Evolutionary conservation across 2,888 invertebrate genomes (phyloP), one percentile per base, ranked within the genome.

Genomic region (Drosophila limbata): DNA sequence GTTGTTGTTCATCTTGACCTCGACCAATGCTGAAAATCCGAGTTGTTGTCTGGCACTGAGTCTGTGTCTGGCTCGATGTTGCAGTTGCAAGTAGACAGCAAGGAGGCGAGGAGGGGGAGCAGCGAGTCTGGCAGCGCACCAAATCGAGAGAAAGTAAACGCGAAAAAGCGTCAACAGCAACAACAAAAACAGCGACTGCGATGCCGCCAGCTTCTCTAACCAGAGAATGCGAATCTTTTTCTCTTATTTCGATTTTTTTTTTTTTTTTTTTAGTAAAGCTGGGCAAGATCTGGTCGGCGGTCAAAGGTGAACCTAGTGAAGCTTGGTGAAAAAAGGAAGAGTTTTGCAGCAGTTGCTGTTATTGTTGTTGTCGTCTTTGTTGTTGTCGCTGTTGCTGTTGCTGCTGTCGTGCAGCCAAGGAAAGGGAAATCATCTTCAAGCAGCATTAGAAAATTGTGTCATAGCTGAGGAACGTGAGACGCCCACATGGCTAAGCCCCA

Each of bases 71-170:
- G 33, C 21, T 33, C 25, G 33, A 13, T 57, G 57, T 25, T 40
- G 50, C 60, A 42, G 42, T 21, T 21, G 42, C 31, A 35, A 33
- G 21, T 10, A 9, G 13, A 19, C 13, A 31, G 8, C 13, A 3
- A 5, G 25, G 8, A 17, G 10, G 8, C 9, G 28, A 10, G 13
- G 39, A 6, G 45, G 25, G 15, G 10, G 11, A 35, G 33, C 31
- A 44, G 42, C n/a, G 3, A 21, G 62, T 72, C 77, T 80, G 83
- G 68, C 79, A 78, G 78, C 72, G 64, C 72, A 69, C 81, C 81
- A 78, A 79, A 81, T 71, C 78, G 69, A 73, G 86, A 81, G 86
- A 83, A 84, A 84, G 84, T 87, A 82, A 80, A 80, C 62, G 77
- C 57, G 53, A 57, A 69, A 66, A 50, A 67, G 40, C 62, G 59